phyloP scores from a whole-genome alignment of 1,140 invertebrate species.

The Mesaphorura yosii region DNA sequence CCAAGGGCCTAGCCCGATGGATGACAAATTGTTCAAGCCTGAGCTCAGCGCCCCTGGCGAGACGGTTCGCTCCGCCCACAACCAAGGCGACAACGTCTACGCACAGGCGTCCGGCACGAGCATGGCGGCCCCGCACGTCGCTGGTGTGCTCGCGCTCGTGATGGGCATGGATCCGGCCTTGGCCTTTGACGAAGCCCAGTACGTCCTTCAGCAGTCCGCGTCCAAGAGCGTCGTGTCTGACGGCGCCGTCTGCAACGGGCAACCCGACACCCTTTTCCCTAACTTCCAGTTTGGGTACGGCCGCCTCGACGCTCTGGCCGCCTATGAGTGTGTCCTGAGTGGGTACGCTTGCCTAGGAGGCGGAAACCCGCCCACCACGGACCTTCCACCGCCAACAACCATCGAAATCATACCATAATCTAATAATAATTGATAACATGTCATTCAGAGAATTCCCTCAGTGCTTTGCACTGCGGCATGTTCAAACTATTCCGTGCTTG shows the following conservation, averaged over 20 bases:
- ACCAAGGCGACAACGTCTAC: slow-evolving; percentile 6
- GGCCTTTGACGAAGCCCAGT: neutral
- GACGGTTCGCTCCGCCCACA: slow-evolving; percentile 9
- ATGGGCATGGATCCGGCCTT: neutral
- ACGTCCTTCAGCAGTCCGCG: neutral
- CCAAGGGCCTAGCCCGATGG: neutral
- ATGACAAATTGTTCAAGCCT: slow-evolving; percentile 7
- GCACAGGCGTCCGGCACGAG: slow-evolving; percentile 4
- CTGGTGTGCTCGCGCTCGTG: slow-evolving; percentile 4
- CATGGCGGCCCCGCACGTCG: slow-evolving; percentile 14
- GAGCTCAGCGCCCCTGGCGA: slow-evolving; percentile 20
- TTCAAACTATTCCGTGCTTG: no score
- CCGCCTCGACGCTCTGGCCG: slow-evolving; percentile 1
- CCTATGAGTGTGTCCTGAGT: no score
- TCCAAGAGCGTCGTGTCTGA: neutral
- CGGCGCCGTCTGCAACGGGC: neutral
- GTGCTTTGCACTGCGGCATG: no score
- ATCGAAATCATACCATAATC: no score
- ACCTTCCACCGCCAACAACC: no score
- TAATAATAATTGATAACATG: no score
- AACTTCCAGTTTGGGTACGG: neutral
- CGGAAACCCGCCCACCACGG: no score
- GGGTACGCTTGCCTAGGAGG: no score
- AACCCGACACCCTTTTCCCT: neutral
- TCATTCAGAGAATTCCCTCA: no score